Evolutionary conservation across 2,888 invertebrate genomes (phyloP).

Genomic region (Terebella lapidaria): DNA sequence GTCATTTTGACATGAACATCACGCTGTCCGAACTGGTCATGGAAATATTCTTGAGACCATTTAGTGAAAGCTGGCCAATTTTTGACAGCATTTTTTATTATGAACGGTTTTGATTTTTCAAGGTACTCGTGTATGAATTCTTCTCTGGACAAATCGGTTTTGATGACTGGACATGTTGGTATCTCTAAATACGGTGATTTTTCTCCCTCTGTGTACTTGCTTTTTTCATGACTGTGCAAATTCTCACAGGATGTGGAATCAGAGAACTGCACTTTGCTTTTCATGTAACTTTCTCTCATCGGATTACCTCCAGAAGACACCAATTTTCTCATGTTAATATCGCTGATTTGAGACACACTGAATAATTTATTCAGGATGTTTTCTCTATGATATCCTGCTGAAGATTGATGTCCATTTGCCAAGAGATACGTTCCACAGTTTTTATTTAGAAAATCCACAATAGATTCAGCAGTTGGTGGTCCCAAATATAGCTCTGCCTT

Average conservation of each 20-base stretch:
- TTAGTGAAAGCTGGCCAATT: constrained; percentile 40
- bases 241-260: no score
- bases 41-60: constrained; percentile 42
- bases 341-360: constrained; percentile 25
- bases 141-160: constrained; percentile 24
- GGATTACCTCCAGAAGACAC: no score
- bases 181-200: constrained; percentile 2
- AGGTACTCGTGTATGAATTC: constrained; percentile 41
- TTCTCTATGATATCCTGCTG: constrained; percentile 33
- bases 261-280: no score
- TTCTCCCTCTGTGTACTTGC: no score
- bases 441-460: constrained; percentile 34
- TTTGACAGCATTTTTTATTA: constrained; percentile 33
- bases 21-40: constrained; percentile 29
- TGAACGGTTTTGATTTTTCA: constrained; percentile 41
- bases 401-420: constrained; percentile 27
- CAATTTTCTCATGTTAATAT: constrained; percentile 25
- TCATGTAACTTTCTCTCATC: no score
- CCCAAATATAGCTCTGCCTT: no score
- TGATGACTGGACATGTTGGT: constrained; percentile 14
- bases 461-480: constrained; percentile 2
- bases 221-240: no score
- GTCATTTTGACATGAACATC: constrained; percentile 44
- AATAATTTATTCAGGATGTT: constrained; percentile 35
- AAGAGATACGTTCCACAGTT: constrained; percentile 33